Evolutionary conservation across 1,140 invertebrate genomes (phyloP).

Genomic region (Chrysomallon squamiferum): DNA sequence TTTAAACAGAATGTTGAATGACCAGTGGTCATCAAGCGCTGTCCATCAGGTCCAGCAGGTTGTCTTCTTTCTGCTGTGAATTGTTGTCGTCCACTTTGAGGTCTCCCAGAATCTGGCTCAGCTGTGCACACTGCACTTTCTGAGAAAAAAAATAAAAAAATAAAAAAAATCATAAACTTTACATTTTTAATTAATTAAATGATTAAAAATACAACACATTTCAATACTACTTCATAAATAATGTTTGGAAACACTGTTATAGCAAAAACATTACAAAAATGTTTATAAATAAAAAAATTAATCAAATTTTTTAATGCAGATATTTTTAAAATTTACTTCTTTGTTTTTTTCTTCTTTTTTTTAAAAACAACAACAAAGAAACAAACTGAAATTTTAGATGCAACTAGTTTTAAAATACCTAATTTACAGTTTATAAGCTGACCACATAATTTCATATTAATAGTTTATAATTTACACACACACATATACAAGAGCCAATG

Average conservation of each 20-base stretch:
- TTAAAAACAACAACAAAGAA: too few relatives aligned
- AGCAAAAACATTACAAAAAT: neutral
- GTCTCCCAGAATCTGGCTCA: conserved; percentile 57
- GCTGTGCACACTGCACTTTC: conserved; percentile 48
- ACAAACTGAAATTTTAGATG: too few relatives aligned
- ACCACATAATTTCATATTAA: too few relatives aligned
- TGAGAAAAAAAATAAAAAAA: conserved; percentile 17
- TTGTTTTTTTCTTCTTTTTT: neutral
- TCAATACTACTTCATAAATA: conserved; percentile 6
- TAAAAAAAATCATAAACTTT: too few relatives aligned
- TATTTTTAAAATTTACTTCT: neutral
- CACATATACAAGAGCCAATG: too few relatives aligned
- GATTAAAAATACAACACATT: too few relatives aligned
- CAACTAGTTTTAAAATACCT: too few relatives aligned
- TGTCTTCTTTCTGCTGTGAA: conserved; percentile 29
- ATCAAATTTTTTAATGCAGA: neutral
- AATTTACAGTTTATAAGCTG: too few relatives aligned
- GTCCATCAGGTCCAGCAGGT: conserved; percentile 60
- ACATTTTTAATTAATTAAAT: too few relatives aligned
- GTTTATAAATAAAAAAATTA: conserved; percentile 4
- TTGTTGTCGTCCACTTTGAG: conserved; percentile 40
- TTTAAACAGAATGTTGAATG: too few relatives aligned
- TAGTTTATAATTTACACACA: too few relatives aligned
- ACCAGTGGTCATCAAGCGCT: conserved; percentile 23
- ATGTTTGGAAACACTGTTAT: neutral